A percentile compares a stretch with the other conserved stretches of the same genome.
Conservation (phyloP, 2,113 vertebrate genomes). For the Guaruba guarouba region DNA sequence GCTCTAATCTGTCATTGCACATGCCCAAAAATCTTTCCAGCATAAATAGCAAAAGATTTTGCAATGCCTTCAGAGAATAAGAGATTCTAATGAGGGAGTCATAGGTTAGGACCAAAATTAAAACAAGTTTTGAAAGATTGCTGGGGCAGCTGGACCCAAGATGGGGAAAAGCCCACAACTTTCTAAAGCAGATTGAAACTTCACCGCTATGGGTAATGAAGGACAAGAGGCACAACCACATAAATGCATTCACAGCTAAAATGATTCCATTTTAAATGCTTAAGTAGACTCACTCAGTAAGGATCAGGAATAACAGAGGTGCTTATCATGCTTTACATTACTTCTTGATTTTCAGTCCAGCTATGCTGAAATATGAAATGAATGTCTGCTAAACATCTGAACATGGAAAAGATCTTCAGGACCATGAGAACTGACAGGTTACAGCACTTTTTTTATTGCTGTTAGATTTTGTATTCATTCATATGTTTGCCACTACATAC, state of each 20-base stretch:
- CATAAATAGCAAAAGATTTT: not conserved
- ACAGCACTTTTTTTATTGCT: not conserved
- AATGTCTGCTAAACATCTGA: not conserved
- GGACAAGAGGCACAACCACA: not conserved
- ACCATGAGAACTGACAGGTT: not conserved
- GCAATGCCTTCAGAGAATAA: not conserved
- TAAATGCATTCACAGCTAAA: not conserved
- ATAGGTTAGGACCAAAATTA: not conserved
- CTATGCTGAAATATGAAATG: not conserved
- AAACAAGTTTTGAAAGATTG: not conserved
- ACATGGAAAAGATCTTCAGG: not conserved
- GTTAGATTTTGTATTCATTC: not conserved
- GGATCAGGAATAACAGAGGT: not conserved
- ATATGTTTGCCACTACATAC: not conserved
- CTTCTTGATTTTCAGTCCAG: not conserved
- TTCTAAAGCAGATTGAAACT: not conserved
- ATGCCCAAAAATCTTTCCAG: not conserved
- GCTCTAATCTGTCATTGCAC: not conserved
- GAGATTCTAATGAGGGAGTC: not conserved
- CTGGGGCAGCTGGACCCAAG: not conserved
- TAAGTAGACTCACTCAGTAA: not conserved
- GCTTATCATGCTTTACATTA: not conserved
- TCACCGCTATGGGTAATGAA: not conserved
- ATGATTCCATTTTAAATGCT: not conserved
- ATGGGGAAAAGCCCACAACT: fast-evolving